Evolutionary conservation across 2,113 vertebrate genomes (phyloP).

Genomic region (Oreocharis arfaki): DNA sequence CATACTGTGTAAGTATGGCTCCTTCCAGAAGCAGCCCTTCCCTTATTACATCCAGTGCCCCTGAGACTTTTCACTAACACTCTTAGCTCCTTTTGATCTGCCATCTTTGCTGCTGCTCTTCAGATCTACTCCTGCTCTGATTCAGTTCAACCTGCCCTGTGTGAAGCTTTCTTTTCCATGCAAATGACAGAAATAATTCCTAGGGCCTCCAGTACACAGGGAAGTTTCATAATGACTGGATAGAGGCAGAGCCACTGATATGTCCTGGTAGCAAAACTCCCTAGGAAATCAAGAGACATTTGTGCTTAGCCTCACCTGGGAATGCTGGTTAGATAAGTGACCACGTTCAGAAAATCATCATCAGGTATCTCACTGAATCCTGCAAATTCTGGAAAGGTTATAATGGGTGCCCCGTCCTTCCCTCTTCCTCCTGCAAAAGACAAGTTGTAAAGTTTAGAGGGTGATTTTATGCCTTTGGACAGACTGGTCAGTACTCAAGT

Average conservation of each 20-base stretch:
- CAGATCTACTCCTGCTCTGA: neutral
- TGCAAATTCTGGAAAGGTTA: slow-evolving; percentile 89
- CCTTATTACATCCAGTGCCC: neutral
- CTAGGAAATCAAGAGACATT: neutral
- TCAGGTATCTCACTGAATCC: slow-evolving; percentile 88
- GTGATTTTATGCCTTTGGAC: neutral
- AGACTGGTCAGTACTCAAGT: neutral
- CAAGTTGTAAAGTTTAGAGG: neutral
- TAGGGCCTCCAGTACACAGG: neutral
- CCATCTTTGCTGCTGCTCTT: neutral
- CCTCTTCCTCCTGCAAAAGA: slow-evolving; percentile 84
- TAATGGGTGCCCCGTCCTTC: slow-evolving; percentile 91
- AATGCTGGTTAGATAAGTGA: slow-evolving; percentile 93
- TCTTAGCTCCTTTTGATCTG: neutral
- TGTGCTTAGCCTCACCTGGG: slow-evolving; percentile 79
- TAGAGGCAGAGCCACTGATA: neutral
- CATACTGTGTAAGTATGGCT: neutral
- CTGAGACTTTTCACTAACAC: neutral
- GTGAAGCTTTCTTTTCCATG: neutral
- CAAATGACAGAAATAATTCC: neutral
- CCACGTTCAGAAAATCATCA: slow-evolving; percentile 91
- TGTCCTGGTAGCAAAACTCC: neutral
- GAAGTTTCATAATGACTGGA: neutral
- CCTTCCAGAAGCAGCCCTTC: neutral
- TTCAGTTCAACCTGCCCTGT: neutral